Evolutionary conservation across 2,797 vertebrate species (phyloP), one percentile per base, ranked within the genome.

Genomic region (Bradypodion ventrale): DNA sequence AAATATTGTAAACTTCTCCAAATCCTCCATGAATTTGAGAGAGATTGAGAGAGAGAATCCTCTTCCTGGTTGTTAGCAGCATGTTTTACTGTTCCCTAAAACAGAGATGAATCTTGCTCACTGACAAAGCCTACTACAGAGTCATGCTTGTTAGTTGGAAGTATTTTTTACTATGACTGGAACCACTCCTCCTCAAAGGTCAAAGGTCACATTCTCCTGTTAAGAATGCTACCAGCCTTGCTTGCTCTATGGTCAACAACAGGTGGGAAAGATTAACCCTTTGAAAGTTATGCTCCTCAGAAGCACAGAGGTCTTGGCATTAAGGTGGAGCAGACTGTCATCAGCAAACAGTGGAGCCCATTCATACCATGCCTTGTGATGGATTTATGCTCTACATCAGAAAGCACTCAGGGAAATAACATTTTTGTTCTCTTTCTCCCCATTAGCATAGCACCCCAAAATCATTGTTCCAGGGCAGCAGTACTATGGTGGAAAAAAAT

Each of bases 261-360:
- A 95, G 93, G 93, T 95, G 94, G 92, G 82, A 95, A 90, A 94
- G 88, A 94, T 95, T 94, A 94, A 92, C 91, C 84, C 91, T 93
- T 90, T 92, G 63, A 87, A 91, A 92, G 88, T 92, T 85, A 80
- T 87, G 90, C 88, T 91, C 91, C 88, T 89, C 44, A 84, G 73
- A 83, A 80, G 78, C 65, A 25, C 82, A 90, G 81, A 78, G 93
- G 93, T 95, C 94, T 92, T 27, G 82, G 87, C 83, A 83, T 69
- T 77, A 83, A 92, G 73, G 82, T 86, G 88, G 1, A 56, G 85
- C 78, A 81, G 40, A 77, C 85, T 91, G 88, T 88, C 88, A 88
- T 90, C 88, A 83, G 74, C 0, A 44, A 93, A 44, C 82, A 89
- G 79, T 29, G 75, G 75, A 70, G 80, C 60, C 82, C 78, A 89